phyloP scores from a whole-genome alignment of 2,888 invertebrate genomes.

The Tanytarsus gracilentus region DNA sequence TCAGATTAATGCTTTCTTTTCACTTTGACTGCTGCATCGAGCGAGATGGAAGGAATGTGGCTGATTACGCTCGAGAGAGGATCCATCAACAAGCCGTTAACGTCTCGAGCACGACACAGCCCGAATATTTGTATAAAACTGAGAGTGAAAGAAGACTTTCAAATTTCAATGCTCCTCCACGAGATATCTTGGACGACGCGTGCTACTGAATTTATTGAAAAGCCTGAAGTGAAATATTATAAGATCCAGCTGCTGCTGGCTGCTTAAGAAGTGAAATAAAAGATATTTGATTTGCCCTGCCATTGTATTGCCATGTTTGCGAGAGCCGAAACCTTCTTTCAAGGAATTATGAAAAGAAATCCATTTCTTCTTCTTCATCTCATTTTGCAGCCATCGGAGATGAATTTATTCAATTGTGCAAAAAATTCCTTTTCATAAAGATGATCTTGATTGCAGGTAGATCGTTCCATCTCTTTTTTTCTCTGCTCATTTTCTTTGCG shows the following conservation, averaged over 20 bases:
- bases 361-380: background rate
- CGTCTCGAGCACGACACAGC: background rate
- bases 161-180: background rate
- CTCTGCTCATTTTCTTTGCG: slow-evolving; percentile 1
- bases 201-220: slow-evolving; percentile 27
- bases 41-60: background rate
- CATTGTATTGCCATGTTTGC: background rate
- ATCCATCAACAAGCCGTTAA: background rate
- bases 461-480: too few relatives aligned
- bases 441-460: slow-evolving; percentile 26
- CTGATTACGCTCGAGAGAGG: background rate
- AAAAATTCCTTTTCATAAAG: background rate
- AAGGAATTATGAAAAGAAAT: slow-evolving; percentile 19
- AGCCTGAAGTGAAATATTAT: slow-evolving; percentile 8
- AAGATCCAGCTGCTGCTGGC: slow-evolving; percentile 12
- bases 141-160: background rate
- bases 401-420: slow-evolving; percentile 28
- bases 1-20: slow-evolving; percentile 11
- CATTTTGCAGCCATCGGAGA: background rate
- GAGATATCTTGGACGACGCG: slow-evolving; percentile 21
- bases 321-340: slow-evolving; percentile 9
- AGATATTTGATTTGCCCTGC: slow-evolving; percentile 14
- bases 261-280: background rate
- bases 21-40: background rate
- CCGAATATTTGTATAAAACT: background rate